A percentile compares a stretch with the other conserved stretches of the same genome.
These are phyloP conservation scores for Merodon equestris DNA, from an alignment of 2,888 invertebrate species.

Conservation along the genomic window DNA sequence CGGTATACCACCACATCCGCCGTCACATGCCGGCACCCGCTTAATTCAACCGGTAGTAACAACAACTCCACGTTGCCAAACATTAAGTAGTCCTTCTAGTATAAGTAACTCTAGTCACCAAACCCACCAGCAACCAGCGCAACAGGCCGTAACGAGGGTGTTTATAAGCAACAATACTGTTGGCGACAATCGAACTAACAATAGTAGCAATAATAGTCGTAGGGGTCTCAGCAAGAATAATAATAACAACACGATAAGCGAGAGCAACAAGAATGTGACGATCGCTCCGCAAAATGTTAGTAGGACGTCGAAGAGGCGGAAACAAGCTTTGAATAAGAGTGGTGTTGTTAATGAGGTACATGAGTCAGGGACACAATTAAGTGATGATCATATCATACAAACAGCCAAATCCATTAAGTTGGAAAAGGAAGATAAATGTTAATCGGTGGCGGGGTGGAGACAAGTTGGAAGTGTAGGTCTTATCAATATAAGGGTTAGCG, in stretches of 20 bases:
- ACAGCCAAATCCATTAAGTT: slow-evolving; percentile 73
- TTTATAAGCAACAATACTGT: slow-evolving; percentile 71
- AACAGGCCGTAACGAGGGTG: slow-evolving; percentile 70
- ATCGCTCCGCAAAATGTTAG: slow-evolving; percentile 22
- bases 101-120: slow-evolving; percentile 74
- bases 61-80: slow-evolving; percentile 73
- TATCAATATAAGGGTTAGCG: no score
- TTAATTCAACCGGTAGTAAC: slow-evolving; percentile 60
- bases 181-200: slow-evolving; percentile 65
- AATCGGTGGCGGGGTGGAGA: not conserved
- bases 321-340: slow-evolving; percentile 69
- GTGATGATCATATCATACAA: slow-evolving; percentile 66
- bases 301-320: slow-evolving; percentile 70
- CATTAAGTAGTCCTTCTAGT: slow-evolving; percentile 70
- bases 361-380: slow-evolving; percentile 32
- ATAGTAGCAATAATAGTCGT: slow-evolving; percentile 70
- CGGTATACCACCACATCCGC: slow-evolving; percentile 16
- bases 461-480: no score
- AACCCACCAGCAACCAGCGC: slow-evolving; percentile 61
- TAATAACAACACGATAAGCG: slow-evolving; percentile 63
- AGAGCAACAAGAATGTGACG: slow-evolving; percentile 51
- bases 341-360: slow-evolving; percentile 51
- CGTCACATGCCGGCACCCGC: slow-evolving; percentile 57
- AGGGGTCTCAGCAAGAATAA: slow-evolving; percentile 37
- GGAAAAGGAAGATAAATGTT: slow-evolving; percentile 72